Base-by-base conservation (phyloP, 1,140 invertebrate genomes). In the Rhizoglyphus robini region DNA sequence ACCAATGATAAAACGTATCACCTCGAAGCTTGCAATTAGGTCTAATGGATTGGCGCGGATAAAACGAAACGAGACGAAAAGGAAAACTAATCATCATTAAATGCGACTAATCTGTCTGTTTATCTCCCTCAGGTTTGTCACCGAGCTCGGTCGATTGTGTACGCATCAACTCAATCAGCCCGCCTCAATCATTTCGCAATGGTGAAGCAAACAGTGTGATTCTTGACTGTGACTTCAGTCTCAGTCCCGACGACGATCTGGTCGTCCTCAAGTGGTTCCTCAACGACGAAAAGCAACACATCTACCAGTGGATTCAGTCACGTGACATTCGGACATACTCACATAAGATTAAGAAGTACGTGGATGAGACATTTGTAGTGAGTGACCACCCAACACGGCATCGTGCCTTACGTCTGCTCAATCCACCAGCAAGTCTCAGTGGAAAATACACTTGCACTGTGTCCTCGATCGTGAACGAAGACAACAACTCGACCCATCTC, bases 221-320 rank as follows among this genome's bases (percentile, higher is more conserved):
- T n/a, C 38, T 66, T 15, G 65, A 66, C 30, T 66, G 65, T 57
- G 32, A 66, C 20, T 66, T 66, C 23, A 29, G 20, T 15, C 32
- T 51, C n/a, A n/a, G 20, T n/a, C 8, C 3, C 11, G 31, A 66
- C 4, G 38, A 66, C 20, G 29, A 49, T 15, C 11, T 66, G 27
- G 25, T 66, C 0, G 34, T 65, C 8, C n/a, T 65, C 8, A 65
- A 65, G 32, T 65, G 51, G 51, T 62, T 62, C 30, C 34, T 61
- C 27, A 61, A 66, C 18, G 57, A 49, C 27, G 38, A 66, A 20
- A 8, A 27, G 13, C 23, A 34, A 23, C 65, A 31, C 20, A 47
- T 66, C 25, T 66, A 62, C 57, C 65, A 66, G 46, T 66, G 58
- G 58, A 66, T 66, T n/a, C 20, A 48, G 13, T 47, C 65, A 8